phyloP scores from a whole-genome alignment of 1,140 invertebrate genomes.

The Heliconius congener region DNA sequence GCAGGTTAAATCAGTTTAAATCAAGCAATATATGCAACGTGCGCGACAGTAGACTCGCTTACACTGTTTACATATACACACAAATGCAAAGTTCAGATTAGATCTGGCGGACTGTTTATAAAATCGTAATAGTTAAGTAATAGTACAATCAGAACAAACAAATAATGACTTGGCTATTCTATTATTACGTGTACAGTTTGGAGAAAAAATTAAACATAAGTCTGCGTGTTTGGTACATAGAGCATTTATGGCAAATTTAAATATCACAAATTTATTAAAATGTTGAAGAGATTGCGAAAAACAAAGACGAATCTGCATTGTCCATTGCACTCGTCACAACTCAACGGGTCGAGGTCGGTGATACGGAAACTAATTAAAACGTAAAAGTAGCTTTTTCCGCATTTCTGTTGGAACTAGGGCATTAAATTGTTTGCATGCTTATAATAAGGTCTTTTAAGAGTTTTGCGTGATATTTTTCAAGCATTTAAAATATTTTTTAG shows the following conservation, averaged over 20 bases:
- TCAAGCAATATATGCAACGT: too few relatives aligned
- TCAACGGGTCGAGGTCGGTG: conserved; percentile 33
- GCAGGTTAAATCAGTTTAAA: too few relatives aligned
- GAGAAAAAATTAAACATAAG: background rate
- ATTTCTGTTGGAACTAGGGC: conserved; percentile 30
- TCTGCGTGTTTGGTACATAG: background rate
- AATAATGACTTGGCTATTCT: too few relatives aligned
- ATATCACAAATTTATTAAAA: background rate
- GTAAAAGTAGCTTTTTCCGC: conserved; percentile 38
- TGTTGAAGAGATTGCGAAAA: conserved; percentile 4
- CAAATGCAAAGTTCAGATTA: too few relatives aligned
- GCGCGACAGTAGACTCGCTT: too few relatives aligned
- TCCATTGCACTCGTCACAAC: conserved; percentile 27
- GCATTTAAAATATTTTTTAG: background rate
- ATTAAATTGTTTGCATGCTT: conserved; percentile 38
- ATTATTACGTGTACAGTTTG: background rate
- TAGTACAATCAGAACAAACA: too few relatives aligned
- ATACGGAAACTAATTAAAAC: conserved; percentile 41
- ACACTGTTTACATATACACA: too few relatives aligned
- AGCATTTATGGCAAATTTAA: background rate
- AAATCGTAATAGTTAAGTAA: too few relatives aligned
- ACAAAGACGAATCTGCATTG: conserved; percentile 19
- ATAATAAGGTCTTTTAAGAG: conserved; percentile 28
- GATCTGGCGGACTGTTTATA: too few relatives aligned
- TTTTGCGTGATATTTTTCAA: background rate